A percentile compares a stretch with the other conserved stretches of the same genome.
These are phyloP conservation scores for Spinibarbus caldwelli DNA, from an alignment of 2,797 vertebrate genomes.

Conservation along the genomic window DNA sequence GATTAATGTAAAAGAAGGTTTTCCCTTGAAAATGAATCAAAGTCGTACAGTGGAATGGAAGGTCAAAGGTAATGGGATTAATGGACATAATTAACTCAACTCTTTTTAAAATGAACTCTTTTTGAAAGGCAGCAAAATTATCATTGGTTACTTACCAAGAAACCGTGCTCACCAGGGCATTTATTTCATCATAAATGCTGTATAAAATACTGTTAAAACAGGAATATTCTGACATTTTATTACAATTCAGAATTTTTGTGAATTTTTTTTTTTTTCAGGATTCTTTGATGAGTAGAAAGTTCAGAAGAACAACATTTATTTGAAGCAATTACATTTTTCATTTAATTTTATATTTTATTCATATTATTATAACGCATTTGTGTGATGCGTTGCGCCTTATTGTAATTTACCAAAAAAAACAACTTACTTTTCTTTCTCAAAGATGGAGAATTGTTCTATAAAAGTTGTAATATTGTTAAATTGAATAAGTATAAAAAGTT, in stretches of 20 bases:
- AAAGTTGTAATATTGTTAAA: neutral
- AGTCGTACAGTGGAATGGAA: conserved; percentile 42
- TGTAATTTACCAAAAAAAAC: neutral
- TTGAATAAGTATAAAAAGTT: neutral
- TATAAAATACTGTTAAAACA: neutral
- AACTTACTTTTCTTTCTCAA: too few relatives aligned
- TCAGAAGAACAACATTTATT: neutral
- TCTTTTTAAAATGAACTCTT: conserved; percentile 10
- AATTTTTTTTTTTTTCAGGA: neutral
- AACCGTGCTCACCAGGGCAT: neutral
- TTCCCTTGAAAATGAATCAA: conserved; percentile 58
- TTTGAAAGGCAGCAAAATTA: conserved; percentile 8
- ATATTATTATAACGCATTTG: neutral
- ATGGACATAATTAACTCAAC: conserved; percentile 45
- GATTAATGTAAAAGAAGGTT: conserved; percentile 53
- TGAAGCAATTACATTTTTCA: neutral
- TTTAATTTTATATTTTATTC: neutral
- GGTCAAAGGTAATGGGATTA: conserved; percentile 55
- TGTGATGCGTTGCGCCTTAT: neutral
- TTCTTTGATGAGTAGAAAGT: neutral
- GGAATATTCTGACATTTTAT: neutral
- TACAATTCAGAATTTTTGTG: neutral
- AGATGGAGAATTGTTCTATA: neutral
- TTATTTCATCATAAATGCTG: neutral
- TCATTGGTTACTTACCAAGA: neutral